phyloP scores from a whole-genome alignment of 2,888 invertebrate genomes.

The Drosophila quinaria region DNA sequence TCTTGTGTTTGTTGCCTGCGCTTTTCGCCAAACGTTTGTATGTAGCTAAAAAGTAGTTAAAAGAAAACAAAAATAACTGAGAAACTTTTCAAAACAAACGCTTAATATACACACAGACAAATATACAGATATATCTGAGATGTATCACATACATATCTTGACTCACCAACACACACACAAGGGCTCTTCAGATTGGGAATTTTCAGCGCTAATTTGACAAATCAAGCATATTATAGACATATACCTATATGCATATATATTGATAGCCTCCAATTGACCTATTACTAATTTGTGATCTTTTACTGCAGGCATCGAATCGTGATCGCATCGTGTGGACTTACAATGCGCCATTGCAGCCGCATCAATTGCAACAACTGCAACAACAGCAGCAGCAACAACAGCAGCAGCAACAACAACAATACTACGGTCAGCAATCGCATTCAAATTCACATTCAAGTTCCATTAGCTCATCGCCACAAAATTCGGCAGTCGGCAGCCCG shows the following conservation, averaged over 20 bases:
- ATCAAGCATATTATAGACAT: constrained; percentile 21
- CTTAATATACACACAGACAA: constrained; percentile 38
- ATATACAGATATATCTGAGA: constrained; percentile 7
- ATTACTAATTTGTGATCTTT: constrained; percentile 48
- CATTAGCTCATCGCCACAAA: constrained; percentile 86
- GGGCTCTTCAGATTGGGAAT: constrained; percentile 52
- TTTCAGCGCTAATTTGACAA: constrained; percentile 44
- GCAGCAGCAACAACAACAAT: constrained; percentile 60
- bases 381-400: constrained; percentile 61
- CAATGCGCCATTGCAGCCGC: constrained; percentile 90
- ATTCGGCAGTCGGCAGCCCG: constrained; percentile 90
- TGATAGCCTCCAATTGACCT: constrained; percentile 18
- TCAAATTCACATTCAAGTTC: constrained; percentile 86
- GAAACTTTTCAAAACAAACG: constrained; percentile 34
- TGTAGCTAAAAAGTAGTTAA: constrained; percentile 41
- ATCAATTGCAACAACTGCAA: constrained; percentile 83
- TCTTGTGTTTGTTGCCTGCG: constrained; percentile 53
- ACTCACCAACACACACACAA: constrained; percentile 20
- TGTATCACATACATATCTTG: not conserved
- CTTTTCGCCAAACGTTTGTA: constrained; percentile 59
- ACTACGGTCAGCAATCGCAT: constrained; percentile 82
- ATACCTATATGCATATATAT: constrained; percentile 14
- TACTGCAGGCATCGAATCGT: constrained; percentile 83
- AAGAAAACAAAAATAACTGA: not conserved
- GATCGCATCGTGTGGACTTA: constrained; percentile 95